Base-by-base conservation (phyloP, 37 sponge, comb jelly and placozoan genomes). In the Beroe ovata region DNA sequence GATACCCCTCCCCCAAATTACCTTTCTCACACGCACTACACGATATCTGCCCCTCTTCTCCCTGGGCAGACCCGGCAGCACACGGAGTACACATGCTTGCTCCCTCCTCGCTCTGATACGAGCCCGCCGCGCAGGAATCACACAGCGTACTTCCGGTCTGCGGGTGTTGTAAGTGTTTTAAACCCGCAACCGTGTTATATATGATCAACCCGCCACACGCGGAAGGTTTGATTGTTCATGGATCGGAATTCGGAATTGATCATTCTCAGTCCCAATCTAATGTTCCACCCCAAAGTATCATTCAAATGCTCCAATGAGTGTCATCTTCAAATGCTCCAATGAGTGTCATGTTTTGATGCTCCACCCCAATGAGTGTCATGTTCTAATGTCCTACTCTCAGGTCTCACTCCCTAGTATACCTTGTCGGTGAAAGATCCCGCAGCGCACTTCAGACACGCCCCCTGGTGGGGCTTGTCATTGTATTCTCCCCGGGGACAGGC, bases 401-500 rank as follows among this genome's bases (percentile, higher is more conserved):
- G n/a, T n/a, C n/a, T n/a, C n/a, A n/a, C n/a, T n/a, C 63, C 3
- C n/a, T 18, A 62, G 26, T 4, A 16, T 62, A 77, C 84, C 84
- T 25, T 42, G n/a, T 77, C 47, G 41, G 84, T 11, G 47, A 26
- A 77, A 42, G 84, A 26, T 33, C 84, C 84, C 39, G 84, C 28
- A 1, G 41, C 84, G 28, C 84, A 77, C 1, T 39, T 40, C 47
- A 19, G 20, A 25, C 84, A 77, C 8, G 1, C 84, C 6, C 36
- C 54, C n/a, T 39, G 54, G 42, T 38, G 54, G 1, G 42, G 42
- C 1, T 40, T 4, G 47, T 77, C 84, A 6, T 77, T 11, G 47
- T 77, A 77, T 28, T 38, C 4, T 77, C 84, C 84, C 25, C 54
- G 39, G 33, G 28, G n/a, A 77, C 84, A 77, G 20, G 84, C 84